Conservation (phyloP, 2,888 invertebrate species). For the Lysandra coridon region DNA sequence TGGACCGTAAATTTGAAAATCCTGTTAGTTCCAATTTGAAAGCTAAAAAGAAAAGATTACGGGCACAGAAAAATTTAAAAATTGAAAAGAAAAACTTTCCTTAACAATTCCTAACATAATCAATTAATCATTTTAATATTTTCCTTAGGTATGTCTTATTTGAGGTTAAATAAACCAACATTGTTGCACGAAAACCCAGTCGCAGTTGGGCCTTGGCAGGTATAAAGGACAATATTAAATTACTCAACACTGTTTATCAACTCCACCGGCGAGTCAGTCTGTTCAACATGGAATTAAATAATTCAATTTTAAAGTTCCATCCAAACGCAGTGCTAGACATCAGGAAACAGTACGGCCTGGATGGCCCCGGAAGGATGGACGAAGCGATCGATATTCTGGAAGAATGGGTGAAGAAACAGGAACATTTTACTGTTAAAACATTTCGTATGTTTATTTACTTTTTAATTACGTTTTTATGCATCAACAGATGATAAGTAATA, state of each 20-base stretch:
- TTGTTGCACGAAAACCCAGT: background rate
- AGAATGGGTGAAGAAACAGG: conserved; percentile 22
- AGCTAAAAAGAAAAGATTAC: too few species aligned
- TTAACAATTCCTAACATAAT: background rate
- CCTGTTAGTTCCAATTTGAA: too few species aligned
- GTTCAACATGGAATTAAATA: background rate
- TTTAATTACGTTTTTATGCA: background rate
- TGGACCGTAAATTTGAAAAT: too few species aligned
- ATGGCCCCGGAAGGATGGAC: background rate
- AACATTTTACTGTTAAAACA: conserved; percentile 18
- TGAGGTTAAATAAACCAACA: background rate
- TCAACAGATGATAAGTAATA: too few species aligned
- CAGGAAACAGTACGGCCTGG: background rate
- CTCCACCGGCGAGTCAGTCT: background rate
- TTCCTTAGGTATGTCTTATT: background rate
- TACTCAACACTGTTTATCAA: background rate
- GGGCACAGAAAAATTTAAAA: too few species aligned
- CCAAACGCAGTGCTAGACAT: background rate
- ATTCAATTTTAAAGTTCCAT: background rate
- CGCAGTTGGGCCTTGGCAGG: background rate
- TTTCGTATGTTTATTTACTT: conserved; percentile 10
- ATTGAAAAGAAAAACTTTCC: too few species aligned
- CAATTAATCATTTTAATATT: background rate
- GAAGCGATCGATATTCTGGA: conserved; percentile 1
- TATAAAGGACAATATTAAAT: background rate